A percentile compares a stretch with the other conserved stretches of the same genome.
phyloP scores from a whole-genome alignment of 2,888 invertebrate species.

The Andrena marginata region DNA sequence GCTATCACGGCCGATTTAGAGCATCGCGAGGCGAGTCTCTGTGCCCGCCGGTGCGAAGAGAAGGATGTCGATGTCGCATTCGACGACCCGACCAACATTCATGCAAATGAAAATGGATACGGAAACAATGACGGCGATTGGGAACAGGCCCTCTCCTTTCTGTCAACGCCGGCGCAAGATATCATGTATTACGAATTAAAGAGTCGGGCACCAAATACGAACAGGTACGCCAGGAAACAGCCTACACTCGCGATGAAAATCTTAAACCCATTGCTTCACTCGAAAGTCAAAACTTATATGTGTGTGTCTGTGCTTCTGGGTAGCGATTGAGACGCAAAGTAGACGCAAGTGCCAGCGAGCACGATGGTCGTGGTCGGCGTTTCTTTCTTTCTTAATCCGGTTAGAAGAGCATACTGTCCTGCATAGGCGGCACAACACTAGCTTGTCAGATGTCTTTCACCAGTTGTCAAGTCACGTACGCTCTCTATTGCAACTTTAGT shows the following conservation, averaged over 20 bases:
- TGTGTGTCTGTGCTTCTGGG: too few species aligned
- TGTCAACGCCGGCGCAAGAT: slow-evolving; percentile 86
- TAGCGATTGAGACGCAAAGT: too few species aligned
- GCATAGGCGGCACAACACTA: too few species aligned
- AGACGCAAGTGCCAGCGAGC: too few species aligned
- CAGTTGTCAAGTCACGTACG: too few species aligned
- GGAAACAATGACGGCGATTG: slow-evolving; percentile 85
- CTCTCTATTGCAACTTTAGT: too few species aligned
- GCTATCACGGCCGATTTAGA: slow-evolving; percentile 86
- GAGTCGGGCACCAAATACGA: slow-evolving; percentile 87
- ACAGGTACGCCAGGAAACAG: slow-evolving; percentile 85
- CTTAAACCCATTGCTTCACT: too few species aligned
- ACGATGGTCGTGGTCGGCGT: too few species aligned
- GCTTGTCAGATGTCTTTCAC: too few species aligned
- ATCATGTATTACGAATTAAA: slow-evolving; percentile 89
- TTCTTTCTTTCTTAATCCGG: too few species aligned
- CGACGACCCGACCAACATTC: background rate
- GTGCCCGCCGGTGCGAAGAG: slow-evolving; percentile 23
- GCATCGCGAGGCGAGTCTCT: slow-evolving; percentile 40
- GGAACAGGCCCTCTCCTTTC: slow-evolving; percentile 87
- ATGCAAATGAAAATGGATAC: slow-evolving; percentile 83
- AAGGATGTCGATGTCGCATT: slow-evolving; percentile 15
- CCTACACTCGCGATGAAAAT: background rate
- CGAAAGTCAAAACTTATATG: too few species aligned
- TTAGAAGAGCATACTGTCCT: too few species aligned